Conservation (phyloP, 1,140 invertebrate genomes). For the Xylocopa sonorina region DNA sequence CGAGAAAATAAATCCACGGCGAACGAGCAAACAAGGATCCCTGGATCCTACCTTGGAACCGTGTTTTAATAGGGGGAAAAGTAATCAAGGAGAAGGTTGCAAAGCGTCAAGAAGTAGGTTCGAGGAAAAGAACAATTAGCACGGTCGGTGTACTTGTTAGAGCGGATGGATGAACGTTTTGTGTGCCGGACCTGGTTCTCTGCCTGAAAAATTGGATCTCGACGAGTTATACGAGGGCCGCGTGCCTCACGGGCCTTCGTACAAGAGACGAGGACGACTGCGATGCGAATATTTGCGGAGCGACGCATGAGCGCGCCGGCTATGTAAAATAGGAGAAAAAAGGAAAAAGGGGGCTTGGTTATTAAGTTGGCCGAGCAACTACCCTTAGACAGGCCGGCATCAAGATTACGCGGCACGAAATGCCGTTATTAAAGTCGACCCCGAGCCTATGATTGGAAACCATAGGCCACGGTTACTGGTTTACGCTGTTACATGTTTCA, state of each 20-base stretch:
- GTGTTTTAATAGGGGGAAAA: background rate
- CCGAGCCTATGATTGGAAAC: slow-evolving; percentile 20
- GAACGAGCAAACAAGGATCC: background rate
- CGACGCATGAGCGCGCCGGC: slow-evolving; percentile 17
- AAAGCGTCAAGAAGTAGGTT: too few species aligned
- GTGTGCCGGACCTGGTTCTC: background rate
- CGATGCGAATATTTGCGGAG: slow-evolving; percentile 37
- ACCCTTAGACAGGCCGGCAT: slow-evolving; percentile 12
- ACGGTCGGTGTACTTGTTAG: background rate
- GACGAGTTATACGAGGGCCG: background rate
- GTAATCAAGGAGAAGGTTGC: too few species aligned
- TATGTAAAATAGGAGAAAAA: slow-evolving; percentile 31
- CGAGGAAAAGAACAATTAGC: background rate
- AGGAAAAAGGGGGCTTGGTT: background rate
- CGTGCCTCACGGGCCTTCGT: slow-evolving; percentile 13
- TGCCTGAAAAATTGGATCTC: slow-evolving; percentile 21
- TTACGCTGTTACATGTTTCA: background rate
- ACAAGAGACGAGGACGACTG: background rate
- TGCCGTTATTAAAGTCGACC: slow-evolving; percentile 36
- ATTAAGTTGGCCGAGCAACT: slow-evolving; percentile 34
- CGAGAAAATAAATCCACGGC: too few species aligned
- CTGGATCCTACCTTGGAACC: background rate
- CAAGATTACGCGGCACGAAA: slow-evolving; percentile 27
- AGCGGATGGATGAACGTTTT: background rate
- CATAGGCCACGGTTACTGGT: background rate